A percentile compares a stretch with the other conserved stretches of the same genome.
Conservation (phyloP, 2,888 invertebrate genomes). For the Drosophila picticornis region DNA sequence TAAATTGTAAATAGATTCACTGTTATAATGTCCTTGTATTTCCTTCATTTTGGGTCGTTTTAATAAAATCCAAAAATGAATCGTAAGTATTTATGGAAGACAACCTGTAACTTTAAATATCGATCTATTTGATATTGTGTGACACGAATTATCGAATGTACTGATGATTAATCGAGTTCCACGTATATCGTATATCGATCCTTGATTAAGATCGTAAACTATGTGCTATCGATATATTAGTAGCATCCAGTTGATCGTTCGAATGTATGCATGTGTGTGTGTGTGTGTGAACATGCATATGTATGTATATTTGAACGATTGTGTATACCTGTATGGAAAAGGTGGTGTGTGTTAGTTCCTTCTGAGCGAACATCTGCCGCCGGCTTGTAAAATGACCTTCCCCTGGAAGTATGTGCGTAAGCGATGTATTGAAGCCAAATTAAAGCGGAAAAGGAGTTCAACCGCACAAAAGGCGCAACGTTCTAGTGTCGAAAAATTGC, state of each 20-base stretch:
- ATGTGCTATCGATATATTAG: conserved; percentile 32
- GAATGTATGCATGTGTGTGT: conserved; percentile 1
- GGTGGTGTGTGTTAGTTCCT: conserved; percentile 56
- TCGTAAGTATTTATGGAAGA: conserved; percentile 9
- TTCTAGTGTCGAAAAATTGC: background rate
- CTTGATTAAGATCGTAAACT: conserved; percentile 6
- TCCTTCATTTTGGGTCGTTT: conserved; percentile 19
- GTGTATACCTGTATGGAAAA: conserved; percentile 56
- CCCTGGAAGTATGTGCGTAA: conserved; percentile 36
- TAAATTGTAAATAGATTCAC: conserved; percentile 61
- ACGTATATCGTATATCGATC: conserved; percentile 20
- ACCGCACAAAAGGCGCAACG: conserved; percentile 30
- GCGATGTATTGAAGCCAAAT: conserved; percentile 43
- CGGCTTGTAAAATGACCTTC: conserved; percentile 57
- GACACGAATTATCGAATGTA: background rate
- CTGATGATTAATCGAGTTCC: background rate
- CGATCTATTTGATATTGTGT: background rate
- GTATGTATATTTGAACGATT: conserved; percentile 31
- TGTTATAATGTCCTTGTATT: conserved; percentile 52
- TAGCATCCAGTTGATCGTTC: conserved; percentile 29
- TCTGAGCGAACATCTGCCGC: conserved; percentile 59
- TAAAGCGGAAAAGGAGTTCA: conserved; percentile 42
- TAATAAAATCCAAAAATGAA: background rate
- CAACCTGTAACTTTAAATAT: background rate
- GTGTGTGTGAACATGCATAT: conserved; percentile 2